Conservation (phyloP, 2,888 invertebrate genomes). For the Pandemis corylana region DNA sequence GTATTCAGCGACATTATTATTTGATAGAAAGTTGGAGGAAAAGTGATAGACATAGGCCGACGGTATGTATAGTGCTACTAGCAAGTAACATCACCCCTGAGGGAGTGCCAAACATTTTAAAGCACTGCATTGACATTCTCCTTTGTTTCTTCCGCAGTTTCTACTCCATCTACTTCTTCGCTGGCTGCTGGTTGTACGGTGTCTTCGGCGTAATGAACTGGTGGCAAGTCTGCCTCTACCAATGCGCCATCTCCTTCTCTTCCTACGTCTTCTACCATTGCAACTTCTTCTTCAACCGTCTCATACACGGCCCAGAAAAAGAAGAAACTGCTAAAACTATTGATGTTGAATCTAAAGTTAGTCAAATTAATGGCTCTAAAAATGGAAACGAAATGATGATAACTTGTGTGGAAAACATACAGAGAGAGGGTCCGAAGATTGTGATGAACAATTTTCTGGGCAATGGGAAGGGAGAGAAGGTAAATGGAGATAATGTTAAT, state of each 20-base stretch:
- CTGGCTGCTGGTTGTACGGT: constrained; percentile 80
- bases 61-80: too few species aligned
- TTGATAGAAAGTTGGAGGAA: too few species aligned
- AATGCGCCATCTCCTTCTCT: constrained; percentile 66
- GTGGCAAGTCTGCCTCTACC: constrained; percentile 77
- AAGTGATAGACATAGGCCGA: too few species aligned
- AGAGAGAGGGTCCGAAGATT: not conserved
- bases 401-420: not conserved
- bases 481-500: constrained; percentile 2
- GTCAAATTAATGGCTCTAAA: not conserved
- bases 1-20: too few species aligned
- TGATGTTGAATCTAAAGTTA: not conserved
- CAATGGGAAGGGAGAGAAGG: not conserved
- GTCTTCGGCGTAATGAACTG: constrained; percentile 81
- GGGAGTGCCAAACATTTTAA: too few species aligned
- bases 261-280: constrained; percentile 68
- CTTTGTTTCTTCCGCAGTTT: constrained; percentile 59
- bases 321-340: constrained; percentile 30
- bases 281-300: constrained; percentile 71
- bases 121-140: not conserved
- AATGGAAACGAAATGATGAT: not conserved
- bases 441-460: not conserved
- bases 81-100: too few species aligned
- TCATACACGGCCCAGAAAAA: constrained; percentile 61
- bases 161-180: constrained; percentile 75